phyloP scores from a whole-genome alignment of 2,888 invertebrate species.

The Xanthostigma xanthostigma region DNA sequence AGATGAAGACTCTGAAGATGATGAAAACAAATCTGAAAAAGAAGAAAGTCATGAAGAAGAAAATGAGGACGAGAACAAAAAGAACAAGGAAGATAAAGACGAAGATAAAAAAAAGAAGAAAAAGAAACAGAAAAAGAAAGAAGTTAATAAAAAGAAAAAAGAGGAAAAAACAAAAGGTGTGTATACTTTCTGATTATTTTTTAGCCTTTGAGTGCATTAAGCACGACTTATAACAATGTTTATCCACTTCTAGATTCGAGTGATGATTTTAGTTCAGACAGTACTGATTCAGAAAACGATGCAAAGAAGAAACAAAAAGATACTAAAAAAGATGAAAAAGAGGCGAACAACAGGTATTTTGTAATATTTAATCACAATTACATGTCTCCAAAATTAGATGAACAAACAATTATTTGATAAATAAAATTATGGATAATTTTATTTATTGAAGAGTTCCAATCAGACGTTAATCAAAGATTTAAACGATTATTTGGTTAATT shows the following conservation, averaged over 20 bases:
- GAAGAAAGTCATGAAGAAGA: slow-evolving; percentile 53
- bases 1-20: slow-evolving; percentile 76
- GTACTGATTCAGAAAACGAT: slow-evolving; percentile 55
- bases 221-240: slow-evolving; percentile 8
- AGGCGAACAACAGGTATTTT: slow-evolving; percentile 20
- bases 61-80: slow-evolving; percentile 49
- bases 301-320: slow-evolving; percentile 33
- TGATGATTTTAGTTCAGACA: slow-evolving; percentile 56
- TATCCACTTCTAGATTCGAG: slow-evolving; percentile 37
- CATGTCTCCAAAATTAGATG: too few species aligned
- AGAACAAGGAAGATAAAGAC: slow-evolving; percentile 51
- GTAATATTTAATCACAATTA: too few species aligned
- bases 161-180: slow-evolving; percentile 32
- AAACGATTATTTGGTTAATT: too few species aligned
- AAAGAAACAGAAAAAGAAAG: slow-evolving; percentile 41
- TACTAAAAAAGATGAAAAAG: slow-evolving; percentile 26
- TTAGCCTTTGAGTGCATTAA: slow-evolving; percentile 6
- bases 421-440: too few species aligned
- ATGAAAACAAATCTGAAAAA: slow-evolving; percentile 61
- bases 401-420: too few species aligned
- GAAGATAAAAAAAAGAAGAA: slow-evolving; percentile 38
- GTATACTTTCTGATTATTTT: neutral
- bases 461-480: too few species aligned
- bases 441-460: too few species aligned
- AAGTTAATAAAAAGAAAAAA: slow-evolving; percentile 45